Base-by-base conservation (phyloP, 1,140 invertebrate species). In the Leguminivora glycinivorella region DNA sequence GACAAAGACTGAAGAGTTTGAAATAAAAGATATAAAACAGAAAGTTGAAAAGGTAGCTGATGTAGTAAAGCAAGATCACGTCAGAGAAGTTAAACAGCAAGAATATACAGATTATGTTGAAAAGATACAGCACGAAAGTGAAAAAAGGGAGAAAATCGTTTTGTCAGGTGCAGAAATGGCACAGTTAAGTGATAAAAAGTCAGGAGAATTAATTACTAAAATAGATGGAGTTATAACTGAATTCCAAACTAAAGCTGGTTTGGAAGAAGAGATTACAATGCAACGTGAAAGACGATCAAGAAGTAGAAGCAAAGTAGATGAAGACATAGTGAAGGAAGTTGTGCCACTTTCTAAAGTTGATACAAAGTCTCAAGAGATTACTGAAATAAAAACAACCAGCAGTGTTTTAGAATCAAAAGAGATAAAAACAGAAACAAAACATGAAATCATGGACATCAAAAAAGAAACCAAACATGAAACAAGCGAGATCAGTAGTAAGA, bases 221-320 rank as follows among this genome's bases (percentile, higher is more conserved):
- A 85, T 91, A 81, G 80, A 88, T 66, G 77, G 81, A 60, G 89
- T 91, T 9, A 85, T 91, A 69, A 79, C 83, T 25, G 89, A 91
- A 73, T 85, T 91, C 70, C 72, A 89, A 75, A 74, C 66, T 6
- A 87, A 83, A 79, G 69, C 86, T 24, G 79, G 80, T 7, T 79
- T 79, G 14, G 87, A 87, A 68, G 78, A 70, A 72, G 56, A 72
- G 52, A 74, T 72, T 1, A 43, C 47, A n/a, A 63, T 77, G 68
- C 66, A 67, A 60, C 71, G 73, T 3, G 69, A 74, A 22, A 76
- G 75, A 68, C 79, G 77, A 70, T 81, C 81, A 10, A 79, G 80
- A 76, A 83, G 81, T 67, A 78, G 76, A 22, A 83, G 77, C 70
- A 71, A 68, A 38, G 69, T 80, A 52, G 78, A 80, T 72, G 83